These are phyloP conservation scores for Chinchilla lanigera DNA, from an alignment of 2,113 vertebrate genomes.

Conservation along the genomic window DNA sequence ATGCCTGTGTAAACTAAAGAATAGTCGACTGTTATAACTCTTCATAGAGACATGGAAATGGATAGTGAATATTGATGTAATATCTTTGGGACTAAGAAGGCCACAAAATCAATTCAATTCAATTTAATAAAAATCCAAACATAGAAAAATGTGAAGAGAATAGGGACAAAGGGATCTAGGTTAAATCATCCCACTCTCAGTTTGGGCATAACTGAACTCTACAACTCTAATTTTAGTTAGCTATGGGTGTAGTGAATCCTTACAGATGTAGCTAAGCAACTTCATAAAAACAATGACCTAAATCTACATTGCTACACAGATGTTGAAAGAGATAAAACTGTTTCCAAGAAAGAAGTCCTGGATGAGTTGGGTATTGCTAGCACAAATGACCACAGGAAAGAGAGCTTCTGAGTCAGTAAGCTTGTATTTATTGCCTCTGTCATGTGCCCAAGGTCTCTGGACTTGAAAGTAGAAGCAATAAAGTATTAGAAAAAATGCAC, in stretches of 20 bases:
- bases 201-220: neutral
- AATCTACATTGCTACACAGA: neutral
- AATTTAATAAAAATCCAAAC: neutral
- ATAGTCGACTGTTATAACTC: neutral
- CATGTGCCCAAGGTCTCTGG: neutral
- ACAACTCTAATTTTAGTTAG: neutral
- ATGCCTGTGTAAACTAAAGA: neutral
- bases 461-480: neutral
- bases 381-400: neutral
- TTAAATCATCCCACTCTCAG: neutral
- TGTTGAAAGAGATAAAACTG: neutral
- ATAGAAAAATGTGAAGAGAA: neutral
- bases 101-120: neutral
- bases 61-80: neutral
- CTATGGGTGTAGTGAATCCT: neutral
- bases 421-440: neutral
- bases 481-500: neutral
- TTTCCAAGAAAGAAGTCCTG: neutral
- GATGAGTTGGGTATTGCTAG: neutral
- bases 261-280: neutral
- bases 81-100: neutral
- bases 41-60: neutral
- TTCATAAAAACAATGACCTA: neutral
- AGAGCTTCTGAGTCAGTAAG: neutral
- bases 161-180: neutral